Percentiles rank a stretch among this genome's conserved stretches.
Conservation (phyloP, 2,113 vertebrate species). For the Dasypus novemcinctus region DNA sequence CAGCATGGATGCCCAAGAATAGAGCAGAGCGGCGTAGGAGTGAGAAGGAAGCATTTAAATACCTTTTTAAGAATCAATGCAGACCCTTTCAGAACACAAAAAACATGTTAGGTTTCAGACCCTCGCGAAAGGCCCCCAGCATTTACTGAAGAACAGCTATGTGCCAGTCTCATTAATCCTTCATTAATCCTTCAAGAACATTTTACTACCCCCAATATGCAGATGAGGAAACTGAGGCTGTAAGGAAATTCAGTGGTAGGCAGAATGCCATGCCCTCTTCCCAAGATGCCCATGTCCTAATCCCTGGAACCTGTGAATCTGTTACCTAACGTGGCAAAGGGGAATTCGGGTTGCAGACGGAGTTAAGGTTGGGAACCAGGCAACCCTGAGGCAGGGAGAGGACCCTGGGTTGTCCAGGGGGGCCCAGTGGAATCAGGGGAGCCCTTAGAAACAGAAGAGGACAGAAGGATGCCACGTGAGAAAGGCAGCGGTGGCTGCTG, state of each 20-base stretch:
- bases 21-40: neutral
- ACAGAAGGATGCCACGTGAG: neutral
- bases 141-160: neutral
- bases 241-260: neutral
- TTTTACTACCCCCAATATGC: neutral
- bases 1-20: neutral
- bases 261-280: neutral
- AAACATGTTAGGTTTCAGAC: neutral
- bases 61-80: neutral
- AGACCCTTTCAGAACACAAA: neutral
- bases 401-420: neutral
- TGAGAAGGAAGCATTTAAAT: neutral
- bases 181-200: neutral
- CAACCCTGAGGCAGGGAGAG: neutral
- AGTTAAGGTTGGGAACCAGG: neutral
- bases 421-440: too few relatives aligned
- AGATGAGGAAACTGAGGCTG: neutral
- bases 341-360: neutral
- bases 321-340: neutral
- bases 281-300: neutral
- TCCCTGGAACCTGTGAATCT: neutral
- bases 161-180: neutral
- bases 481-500: neutral
- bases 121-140: neutral
- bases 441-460: neutral